Evolutionary conservation across 2,797 vertebrate species (phyloP), one percentile per base, ranked within the genome.

Genomic region (Centroberyx gerrardi): DNA sequence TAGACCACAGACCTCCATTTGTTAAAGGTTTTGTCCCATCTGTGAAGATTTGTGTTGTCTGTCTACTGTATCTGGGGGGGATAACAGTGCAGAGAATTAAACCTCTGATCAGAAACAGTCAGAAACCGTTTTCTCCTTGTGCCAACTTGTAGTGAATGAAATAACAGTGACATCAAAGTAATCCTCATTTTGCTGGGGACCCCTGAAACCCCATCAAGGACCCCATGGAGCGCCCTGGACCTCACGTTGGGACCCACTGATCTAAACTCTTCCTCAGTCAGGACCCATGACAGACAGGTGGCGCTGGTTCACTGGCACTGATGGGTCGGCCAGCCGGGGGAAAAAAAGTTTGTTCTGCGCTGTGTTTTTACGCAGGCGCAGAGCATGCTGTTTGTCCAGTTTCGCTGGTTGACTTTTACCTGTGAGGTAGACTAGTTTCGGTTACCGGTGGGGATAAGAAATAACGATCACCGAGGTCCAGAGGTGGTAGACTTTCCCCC

Each of bases 351-450:
- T 94, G 90, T 92, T 90, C 78, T 86, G 90, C 81, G 85, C 82
- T 62, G 90, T 89, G 87, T 88, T 91, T 92, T 77, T 76, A 89
- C 94, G 94, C 95, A 95, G 87, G 95, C 95, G 95, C 95, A 94
- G 83, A 85, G 36, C 82, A 75, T 53, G 87, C 92, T 93, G 95
- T 95, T 94, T 92, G 94, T 94, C 95, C 93, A 94, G 95, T 96
- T 96, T 91, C 90, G 82, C 90, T 94, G 94, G 92, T 93, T 93
- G 93, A 95, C 90, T 96, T 93, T 93, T 94, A 95, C 95, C 95
- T 95, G 93, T 68, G 88, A 92, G 93, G 89, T 88, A 80, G 81
- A 89, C 87, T 79, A 90, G 93, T 95, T 95, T 95, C 94, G 91
- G 69, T 89, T 83, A 27, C 74, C 71, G 74, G 78, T 62, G 77